Base-by-base conservation (phyloP, 1,140 invertebrate species). In the Venustaconcha ellipsiformis region DNA sequence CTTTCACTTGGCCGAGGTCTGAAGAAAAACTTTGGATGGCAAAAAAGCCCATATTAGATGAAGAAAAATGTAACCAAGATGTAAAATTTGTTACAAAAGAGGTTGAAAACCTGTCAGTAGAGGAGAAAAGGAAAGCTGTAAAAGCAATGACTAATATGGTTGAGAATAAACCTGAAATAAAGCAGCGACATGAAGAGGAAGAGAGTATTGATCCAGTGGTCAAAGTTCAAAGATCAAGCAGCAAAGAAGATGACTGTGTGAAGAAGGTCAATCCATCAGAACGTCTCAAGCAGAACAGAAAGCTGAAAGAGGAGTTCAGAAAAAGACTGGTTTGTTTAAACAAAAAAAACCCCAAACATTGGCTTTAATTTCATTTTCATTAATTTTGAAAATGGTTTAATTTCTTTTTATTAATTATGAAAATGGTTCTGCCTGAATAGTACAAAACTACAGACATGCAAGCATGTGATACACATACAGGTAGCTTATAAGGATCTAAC, bases 301-400 rank as follows among this genome's bases (percentile, higher is more conserved):
- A 69, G 56, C 58, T 88, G 23, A 83, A 84, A 60, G 84, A 87
- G 13, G 83, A 88, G 30, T 87, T 84, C 76, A 72, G 72, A 23
- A 83, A 74, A 70, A 86, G 83, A 71, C 74, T 82, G 78, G 83
- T 82, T 66, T 56, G 57, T 48, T n/a, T 55, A 70, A 68, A 80
- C 6, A 48, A 5, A 8, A 57, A 55, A 17, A 15, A n/a, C 20
- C 5, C 56, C n/a, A 56, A 62, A 17, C 15, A 59, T 30, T 57
- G 14, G 20, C 18, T 63, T 74, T 23, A 57, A 64, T 14, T 73
- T 30, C 5, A 14, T 26, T 30, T 15, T 20, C 37, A 18, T 15
- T 26, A 14, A 20, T 14, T 26, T 14, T 26, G 14, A 20, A 64
- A 20, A 20, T 2, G 20, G 23, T 63, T 74, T 23, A 57, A 64